Conservation (phyloP, 2,888 invertebrate genomes). For the Eupithecia abbreviata region DNA sequence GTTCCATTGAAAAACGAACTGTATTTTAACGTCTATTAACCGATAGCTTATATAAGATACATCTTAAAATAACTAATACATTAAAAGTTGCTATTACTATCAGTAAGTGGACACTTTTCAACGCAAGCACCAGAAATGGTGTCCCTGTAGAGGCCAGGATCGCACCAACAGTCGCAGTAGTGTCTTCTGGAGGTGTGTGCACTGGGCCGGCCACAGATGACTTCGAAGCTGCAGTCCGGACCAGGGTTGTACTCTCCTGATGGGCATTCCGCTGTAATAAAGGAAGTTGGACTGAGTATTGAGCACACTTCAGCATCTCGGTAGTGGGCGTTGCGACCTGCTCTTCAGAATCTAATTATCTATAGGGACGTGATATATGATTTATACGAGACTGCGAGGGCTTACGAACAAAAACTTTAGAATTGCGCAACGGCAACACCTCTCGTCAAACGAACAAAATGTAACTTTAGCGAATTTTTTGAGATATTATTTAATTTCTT, state of each 20-base stretch:
- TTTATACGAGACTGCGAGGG: no score
- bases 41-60: background rate
- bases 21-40: background rate
- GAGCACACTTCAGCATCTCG: background rate
- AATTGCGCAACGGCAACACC: no score
- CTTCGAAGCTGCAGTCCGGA: conserved; percentile 56
- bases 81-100: conserved; percentile 1
- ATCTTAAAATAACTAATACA: background rate
- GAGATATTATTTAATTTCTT: no score
- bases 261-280: conserved; percentile 59
- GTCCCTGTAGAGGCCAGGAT: conserved; percentile 53
- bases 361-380: no score
- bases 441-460: no score
- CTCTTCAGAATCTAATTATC: no score
- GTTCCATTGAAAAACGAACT: background rate
- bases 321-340: no score
- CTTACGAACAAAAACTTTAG: no score
- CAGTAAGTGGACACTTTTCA: conserved; percentile 45
- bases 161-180: conserved; percentile 66
- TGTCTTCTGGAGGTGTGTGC: conserved; percentile 53
- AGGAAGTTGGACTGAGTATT: background rate
- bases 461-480: no score
- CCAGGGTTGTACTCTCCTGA: conserved; percentile 60
- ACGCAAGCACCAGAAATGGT: conserved; percentile 51
- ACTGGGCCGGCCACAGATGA: conserved; percentile 53